phyloP scores from a whole-genome alignment of 2,797 vertebrate species.

The Schizothorax lantsangensis region DNA sequence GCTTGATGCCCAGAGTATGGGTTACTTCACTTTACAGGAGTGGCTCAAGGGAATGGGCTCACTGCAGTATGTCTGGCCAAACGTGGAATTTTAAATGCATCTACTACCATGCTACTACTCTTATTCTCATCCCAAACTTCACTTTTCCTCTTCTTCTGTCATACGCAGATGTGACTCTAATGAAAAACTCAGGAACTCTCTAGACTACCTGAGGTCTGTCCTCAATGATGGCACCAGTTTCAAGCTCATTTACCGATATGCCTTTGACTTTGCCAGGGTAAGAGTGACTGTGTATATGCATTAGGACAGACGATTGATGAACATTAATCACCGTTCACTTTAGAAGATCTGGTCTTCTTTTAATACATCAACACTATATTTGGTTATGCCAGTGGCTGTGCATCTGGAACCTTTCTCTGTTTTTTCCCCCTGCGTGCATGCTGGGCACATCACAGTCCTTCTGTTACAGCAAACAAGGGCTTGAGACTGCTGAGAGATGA shows the following conservation, averaged over 20 bases:
- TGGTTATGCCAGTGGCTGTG: background rate
- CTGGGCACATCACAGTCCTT: conserved; percentile 6
- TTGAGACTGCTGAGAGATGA: conserved; percentile 20
- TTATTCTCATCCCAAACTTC: background rate
- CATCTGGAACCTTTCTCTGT: background rate
- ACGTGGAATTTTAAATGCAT: background rate
- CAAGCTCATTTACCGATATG: conserved; percentile 99
- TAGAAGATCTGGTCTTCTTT: background rate
- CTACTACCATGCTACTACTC: background rate
- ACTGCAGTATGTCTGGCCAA: conserved; percentile 87
- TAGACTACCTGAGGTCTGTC: conserved; percentile 98
- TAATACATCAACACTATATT: background rate
- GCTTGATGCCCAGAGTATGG: conserved; percentile 99
- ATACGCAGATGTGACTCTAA: conserved; percentile 93
- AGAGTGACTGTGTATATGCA: conserved; percentile 70
- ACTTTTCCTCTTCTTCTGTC: background rate
- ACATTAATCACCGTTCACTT: background rate
- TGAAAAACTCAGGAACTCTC: conserved; percentile 94
- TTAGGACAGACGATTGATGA: conserved; percentile 16
- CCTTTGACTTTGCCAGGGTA: conserved; percentile 99
- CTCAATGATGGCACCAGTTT: conserved; percentile 97
- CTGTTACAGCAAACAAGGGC: conserved; percentile 1
- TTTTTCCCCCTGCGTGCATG: background rate
- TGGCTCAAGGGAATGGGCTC: conserved; percentile 99
- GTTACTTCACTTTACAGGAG: conserved; percentile 98